Conservation (phyloP, 2,113 vertebrate species). For the Odontesthes bonariensis region DNA sequence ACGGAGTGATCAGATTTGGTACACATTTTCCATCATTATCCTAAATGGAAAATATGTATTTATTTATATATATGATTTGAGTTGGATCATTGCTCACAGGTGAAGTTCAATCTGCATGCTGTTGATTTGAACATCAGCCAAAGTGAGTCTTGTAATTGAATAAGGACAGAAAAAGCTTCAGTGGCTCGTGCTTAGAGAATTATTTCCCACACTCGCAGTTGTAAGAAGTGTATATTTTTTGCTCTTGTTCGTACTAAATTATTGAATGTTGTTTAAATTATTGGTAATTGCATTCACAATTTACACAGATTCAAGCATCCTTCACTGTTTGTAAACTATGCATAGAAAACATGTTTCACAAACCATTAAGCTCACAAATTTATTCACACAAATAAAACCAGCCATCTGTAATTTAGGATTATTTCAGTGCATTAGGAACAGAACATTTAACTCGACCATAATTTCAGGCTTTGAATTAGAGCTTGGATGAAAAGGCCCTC, state of each 20-base stretch:
- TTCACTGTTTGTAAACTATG: conserved; percentile 72
- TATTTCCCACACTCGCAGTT: conserved; percentile 38
- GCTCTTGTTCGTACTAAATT: conserved; percentile 46
- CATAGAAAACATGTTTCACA: conserved; percentile 78
- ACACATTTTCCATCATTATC: conserved; percentile 70
- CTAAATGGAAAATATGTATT: conserved; percentile 65
- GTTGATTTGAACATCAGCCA: conserved; percentile 5
- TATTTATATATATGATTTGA: conserved; percentile 49
- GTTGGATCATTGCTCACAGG: conserved; percentile 24
- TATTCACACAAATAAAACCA: conserved; percentile 81
- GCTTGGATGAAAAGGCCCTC: conserved; percentile 73
- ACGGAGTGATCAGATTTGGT: conserved; percentile 76
- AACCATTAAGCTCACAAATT: conserved; percentile 78
- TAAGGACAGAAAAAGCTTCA: conserved; percentile 36
- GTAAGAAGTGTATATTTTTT: conserved; percentile 34
- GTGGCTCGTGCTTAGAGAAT: conserved; percentile 57
- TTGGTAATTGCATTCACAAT: conserved; percentile 61
- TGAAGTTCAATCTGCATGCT: not conserved
- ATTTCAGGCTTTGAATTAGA: conserved; percentile 76
- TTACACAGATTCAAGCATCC: conserved; percentile 58
- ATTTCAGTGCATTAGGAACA: conserved; percentile 80
- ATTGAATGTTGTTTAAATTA: conserved; percentile 62
- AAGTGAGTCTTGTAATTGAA: conserved; percentile 10
- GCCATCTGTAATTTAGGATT: conserved; percentile 79
- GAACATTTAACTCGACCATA: conserved; percentile 77